Base-by-base conservation (phyloP, 2,888 invertebrate species). In the Oconnorella tubifera region DNA sequence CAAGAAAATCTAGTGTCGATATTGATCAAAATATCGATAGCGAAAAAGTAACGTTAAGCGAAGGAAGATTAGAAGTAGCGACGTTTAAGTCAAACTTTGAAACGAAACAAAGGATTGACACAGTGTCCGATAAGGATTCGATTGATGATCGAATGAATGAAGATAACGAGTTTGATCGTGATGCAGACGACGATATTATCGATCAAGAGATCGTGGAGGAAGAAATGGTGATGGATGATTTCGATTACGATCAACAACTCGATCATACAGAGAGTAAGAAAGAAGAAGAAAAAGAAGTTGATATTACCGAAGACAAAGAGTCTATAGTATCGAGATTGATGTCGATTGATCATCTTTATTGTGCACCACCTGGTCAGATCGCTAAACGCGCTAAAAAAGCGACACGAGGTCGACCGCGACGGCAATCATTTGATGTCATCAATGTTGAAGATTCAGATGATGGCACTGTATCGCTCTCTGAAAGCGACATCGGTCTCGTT, bases 191-290 rank as follows among this genome's bases (percentile, higher is more conserved):
- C 3, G 51, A 51, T 3, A 25, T 33, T 6, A 48, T 33, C 14
- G 58, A 48, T 23, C 49, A 59, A 6, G 61, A 61, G 51, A 55
- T 53, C 23, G 53, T 33, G n/a, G 60, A 60, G 27, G 61, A 61
- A 28, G 62, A 56, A 19, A 56, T n/a, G n/a, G n/a, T n/a, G n/a
- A n/a, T n/a, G n/a, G n/a, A n/a, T n/a, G n/a, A n/a, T n/a, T n/a
- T n/a, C n/a, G 56, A 31, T 62, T 33, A 33, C 62, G 29, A 25
- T 56, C 62, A 6, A 33, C 62, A 10, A 56, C 55, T 29, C 23
- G 40, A 33, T n/a, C 28, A 28, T 31, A 6, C 4, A 29, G 32
- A 29, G n/a, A 19, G 19, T 48, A 6, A 56, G 28, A 6, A 56
- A 25, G 4, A 27, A 14, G 48, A 48, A 14, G 58, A 58, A 10